Conservation (phyloP, 2,113 vertebrate species). For the Oreochromis spilurus region DNA sequence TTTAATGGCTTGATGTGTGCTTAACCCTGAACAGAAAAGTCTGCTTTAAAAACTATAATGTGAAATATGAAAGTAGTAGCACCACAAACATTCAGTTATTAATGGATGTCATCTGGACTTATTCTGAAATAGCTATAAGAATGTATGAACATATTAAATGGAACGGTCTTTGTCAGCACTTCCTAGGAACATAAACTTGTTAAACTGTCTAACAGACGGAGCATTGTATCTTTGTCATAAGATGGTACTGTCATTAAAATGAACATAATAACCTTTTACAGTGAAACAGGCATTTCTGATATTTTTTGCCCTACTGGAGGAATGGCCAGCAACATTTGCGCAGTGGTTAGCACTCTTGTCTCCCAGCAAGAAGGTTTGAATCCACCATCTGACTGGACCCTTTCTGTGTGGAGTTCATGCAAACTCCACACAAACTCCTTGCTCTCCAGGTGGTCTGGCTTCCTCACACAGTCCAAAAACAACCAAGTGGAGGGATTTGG, state of each 20-base stretch:
- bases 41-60: neutral
- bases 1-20: neutral
- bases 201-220: neutral
- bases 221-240: neutral
- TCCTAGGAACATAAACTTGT: neutral
- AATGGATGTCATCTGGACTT: neutral
- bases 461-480: neutral
- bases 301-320: neutral
- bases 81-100: neutral
- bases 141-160: neutral
- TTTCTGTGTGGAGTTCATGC: neutral
- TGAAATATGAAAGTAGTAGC: neutral
- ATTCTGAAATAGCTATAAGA: neutral
- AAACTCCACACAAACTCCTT: neutral
- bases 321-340: neutral
- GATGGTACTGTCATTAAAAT: neutral
- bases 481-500: neutral
- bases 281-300: neutral
- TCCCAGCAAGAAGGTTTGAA: neutral
- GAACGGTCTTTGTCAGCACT: neutral
- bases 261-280: neutral
- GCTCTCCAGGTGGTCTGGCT: neutral
- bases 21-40: neutral
- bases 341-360: neutral
- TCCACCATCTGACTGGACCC: neutral